These are phyloP conservation scores for Notechis scutatus DNA, from an alignment of 2,113 vertebrate species.

Conservation along the genomic window DNA sequence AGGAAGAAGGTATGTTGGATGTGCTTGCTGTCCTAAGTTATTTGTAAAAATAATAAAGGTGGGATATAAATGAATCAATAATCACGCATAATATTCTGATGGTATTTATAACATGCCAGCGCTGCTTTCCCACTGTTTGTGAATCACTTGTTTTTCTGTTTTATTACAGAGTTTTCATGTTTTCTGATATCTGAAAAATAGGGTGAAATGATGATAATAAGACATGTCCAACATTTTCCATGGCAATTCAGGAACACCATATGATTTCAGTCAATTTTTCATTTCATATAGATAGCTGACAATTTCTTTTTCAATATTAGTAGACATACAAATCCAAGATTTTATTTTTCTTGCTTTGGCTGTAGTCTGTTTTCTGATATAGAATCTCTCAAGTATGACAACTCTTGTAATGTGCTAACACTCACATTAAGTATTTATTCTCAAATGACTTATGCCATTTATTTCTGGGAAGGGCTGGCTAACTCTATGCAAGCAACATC, in stretches of 20 bases:
- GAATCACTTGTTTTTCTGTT: neutral
- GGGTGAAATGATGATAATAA: neutral
- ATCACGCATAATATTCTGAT: neutral
- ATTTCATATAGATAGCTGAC: neutral
- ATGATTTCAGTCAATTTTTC: neutral
- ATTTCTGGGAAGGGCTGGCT: neutral
- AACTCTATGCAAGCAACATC: neutral
- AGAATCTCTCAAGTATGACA: neutral
- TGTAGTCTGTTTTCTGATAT: neutral
- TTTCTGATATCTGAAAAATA: neutral
- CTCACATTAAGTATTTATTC: neutral
- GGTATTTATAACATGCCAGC: neutral
- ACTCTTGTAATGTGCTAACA: neutral
- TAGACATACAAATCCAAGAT: neutral
- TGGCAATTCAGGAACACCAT: neutral
- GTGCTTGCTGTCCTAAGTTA: neutral
- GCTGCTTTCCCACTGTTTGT: neutral
- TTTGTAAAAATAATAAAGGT: neutral
- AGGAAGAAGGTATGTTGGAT: neutral
- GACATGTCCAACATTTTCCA: neutral
- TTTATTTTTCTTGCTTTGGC: neutral
- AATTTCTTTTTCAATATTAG: neutral
- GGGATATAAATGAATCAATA: neutral
- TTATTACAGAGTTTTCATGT: neutral
- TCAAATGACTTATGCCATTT: neutral